Base-by-base conservation (phyloP, 2,797 vertebrate species). In the Phataginus tricuspis region DNA sequence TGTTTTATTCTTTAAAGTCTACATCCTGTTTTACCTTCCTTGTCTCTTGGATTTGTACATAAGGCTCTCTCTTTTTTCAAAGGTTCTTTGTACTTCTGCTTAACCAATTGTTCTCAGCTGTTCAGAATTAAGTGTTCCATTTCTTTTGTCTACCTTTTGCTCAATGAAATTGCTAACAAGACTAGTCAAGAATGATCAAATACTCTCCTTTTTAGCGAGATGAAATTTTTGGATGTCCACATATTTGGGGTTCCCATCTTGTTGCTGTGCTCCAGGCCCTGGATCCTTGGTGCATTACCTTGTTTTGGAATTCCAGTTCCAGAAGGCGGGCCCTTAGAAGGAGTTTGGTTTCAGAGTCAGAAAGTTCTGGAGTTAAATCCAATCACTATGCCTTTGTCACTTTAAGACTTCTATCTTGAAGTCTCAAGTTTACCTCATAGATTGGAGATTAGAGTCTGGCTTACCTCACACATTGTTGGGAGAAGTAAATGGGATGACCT, bases 1-100 rank as follows among this genome's bases (percentile, higher is more conserved):
- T 80, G 31, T 94, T 96, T 93, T 42, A 45, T 53, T 69, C 59
- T 93, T 95, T 5, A 91, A 94, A 86, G 19, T 96, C n/a, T 86
- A 7, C 69, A 88, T 71, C 39, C 12, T 66, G 45, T 57, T 92
- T 94, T 86, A 78, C 55, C 51, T 93, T 77, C 72, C 34, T 92
- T n/a, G 71, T 10, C n/a, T 82, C 91, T 91, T 82, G 39, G 16
- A 68, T 61, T 93, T 96, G 83, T 39, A 90, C 69, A 72, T 66
- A 57, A 88, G 39, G 9, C 64, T 91, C 10, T 79, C 59, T 42
- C 21, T 78, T 95, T 94, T 64, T 95, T 93, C 68, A 93, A 61
- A 94, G 49, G 37, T 90, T 87, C 78, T 94, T 94, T 31, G 37
- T 1, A 23, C 18, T 71, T 97, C 14, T 37, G 11, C 88, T 90